Conservation (phyloP, 1,140 invertebrate species). For the Drosophila eugracilis region DNA sequence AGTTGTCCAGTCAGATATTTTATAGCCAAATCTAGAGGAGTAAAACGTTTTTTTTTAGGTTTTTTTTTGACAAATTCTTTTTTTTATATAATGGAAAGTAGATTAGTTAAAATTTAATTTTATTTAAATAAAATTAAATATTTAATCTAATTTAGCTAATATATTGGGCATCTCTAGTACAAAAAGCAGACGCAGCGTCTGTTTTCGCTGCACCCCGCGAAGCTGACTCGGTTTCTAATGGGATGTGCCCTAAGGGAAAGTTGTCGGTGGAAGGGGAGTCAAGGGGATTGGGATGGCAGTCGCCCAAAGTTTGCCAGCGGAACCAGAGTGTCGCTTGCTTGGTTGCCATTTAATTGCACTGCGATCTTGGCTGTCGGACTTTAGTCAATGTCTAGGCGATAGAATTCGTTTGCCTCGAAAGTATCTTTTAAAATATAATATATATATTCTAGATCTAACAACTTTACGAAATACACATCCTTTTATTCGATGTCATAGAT, state of each 20-base stretch:
- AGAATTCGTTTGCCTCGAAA: too few species aligned
- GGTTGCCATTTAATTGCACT: conserved; percentile 60
- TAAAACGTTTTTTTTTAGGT: not conserved
- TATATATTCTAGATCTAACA: too few species aligned
- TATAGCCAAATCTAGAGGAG: not conserved
- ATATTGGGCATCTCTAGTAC: conserved; percentile 3
- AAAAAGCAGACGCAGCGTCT: conserved; percentile 60
- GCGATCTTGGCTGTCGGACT: conserved; percentile 11
- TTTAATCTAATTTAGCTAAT: not conserved
- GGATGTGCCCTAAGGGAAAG: conserved; percentile 8
- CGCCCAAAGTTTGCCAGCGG: conserved; percentile 33
- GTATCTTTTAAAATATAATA: conserved; percentile 5
- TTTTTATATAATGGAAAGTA: too few species aligned
- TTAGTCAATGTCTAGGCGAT: not conserved
- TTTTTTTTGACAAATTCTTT: not conserved
- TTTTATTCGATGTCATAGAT: too few species aligned
- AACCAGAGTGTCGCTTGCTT: conserved; percentile 51
- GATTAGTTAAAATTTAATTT: not conserved
- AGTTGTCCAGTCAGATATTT: not conserved
- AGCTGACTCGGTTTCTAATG: conserved; percentile 51
- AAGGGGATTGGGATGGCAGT: not conserved
- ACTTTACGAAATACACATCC: too few species aligned
- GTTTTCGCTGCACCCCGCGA: conserved; percentile 62
- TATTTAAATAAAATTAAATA: not conserved
- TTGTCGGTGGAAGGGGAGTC: not conserved